Percentiles rank a stretch among this genome's conserved stretches.
Conservation (phyloP, 2,888 invertebrate genomes). For the Taphrorychus bicolor region DNA sequence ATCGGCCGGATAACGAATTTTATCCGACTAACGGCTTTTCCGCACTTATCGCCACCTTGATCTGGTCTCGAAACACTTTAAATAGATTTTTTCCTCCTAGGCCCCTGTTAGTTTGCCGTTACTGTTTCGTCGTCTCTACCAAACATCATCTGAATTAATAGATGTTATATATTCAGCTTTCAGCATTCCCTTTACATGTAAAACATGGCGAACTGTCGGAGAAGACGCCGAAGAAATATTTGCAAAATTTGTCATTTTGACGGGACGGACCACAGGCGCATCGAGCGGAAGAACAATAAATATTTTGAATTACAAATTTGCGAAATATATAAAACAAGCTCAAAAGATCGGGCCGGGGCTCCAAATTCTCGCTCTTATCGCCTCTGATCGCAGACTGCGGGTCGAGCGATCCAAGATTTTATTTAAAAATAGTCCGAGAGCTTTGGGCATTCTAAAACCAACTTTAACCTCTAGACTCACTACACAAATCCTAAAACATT, state of each 20-base stretch:
- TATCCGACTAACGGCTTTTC: slow-evolving; percentile 37
- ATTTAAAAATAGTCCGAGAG: slow-evolving; percentile 9
- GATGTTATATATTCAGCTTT: slow-evolving; percentile 23
- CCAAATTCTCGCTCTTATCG: slow-evolving; percentile 57
- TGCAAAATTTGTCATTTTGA: slow-evolving; percentile 40
- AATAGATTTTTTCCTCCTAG: slow-evolving; percentile 30
- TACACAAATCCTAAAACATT: too few species aligned
- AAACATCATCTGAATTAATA: not conserved
- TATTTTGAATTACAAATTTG: slow-evolving; percentile 60
- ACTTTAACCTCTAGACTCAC: too few species aligned
- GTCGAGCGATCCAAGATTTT: slow-evolving; percentile 19
- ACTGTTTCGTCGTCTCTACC: not conserved
- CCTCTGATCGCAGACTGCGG: slow-evolving; percentile 50
- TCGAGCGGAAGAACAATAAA: slow-evolving; percentile 57
- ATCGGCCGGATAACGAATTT: slow-evolving; percentile 39
- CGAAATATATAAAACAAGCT: slow-evolving; percentile 56
- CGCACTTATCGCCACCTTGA: slow-evolving; percentile 33
- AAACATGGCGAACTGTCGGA: slow-evolving; percentile 24
- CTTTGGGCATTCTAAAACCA: too few species aligned
- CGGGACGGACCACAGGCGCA: slow-evolving; percentile 36
- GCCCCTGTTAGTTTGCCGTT: not conserved
- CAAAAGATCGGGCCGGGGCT: slow-evolving; percentile 57
- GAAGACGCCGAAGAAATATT: slow-evolving; percentile 17
- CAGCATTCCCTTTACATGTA: slow-evolving; percentile 25
- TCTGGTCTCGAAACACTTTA: slow-evolving; percentile 26